Evolutionary conservation across 2,797 vertebrate genomes (phyloP).

Genomic region (Alauda arvensis): DNA sequence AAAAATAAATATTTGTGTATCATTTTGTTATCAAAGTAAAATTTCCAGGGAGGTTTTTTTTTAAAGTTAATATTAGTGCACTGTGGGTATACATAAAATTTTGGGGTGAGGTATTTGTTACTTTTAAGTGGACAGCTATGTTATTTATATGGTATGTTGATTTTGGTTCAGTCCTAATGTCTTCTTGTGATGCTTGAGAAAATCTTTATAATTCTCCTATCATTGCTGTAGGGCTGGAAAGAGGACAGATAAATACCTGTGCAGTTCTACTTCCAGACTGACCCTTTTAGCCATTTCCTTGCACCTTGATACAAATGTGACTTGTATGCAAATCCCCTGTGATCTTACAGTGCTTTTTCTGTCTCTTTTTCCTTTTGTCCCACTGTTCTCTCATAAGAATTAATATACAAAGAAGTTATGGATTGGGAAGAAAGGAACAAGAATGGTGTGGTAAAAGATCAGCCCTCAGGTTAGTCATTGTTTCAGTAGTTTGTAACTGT

Average conservation of each 20-base stretch:
- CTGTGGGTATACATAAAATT: neutral
- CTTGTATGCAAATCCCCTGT: neutral
- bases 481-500: constrained; percentile 33
- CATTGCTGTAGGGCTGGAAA: neutral
- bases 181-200: neutral
- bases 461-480: constrained; percentile 87
- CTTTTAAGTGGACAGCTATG: neutral
- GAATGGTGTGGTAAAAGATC: constrained; percentile 93
- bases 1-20: neutral
- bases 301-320: neutral
- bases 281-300: neutral
- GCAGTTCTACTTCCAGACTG: neutral
- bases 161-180: neutral
- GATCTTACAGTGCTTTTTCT: neutral
- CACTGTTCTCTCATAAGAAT: constrained; percentile 70
- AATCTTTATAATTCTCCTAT: neutral
- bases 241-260: neutral
- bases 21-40: neutral
- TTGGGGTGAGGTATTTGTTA: neutral
- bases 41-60: neutral
- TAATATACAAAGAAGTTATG: constrained; percentile 97
- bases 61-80: neutral
- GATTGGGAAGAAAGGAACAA: constrained; percentile 98
- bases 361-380: neutral
- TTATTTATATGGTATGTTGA: neutral